Conservation (phyloP, 2,888 invertebrate species). For the Trisateles emortualis region DNA sequence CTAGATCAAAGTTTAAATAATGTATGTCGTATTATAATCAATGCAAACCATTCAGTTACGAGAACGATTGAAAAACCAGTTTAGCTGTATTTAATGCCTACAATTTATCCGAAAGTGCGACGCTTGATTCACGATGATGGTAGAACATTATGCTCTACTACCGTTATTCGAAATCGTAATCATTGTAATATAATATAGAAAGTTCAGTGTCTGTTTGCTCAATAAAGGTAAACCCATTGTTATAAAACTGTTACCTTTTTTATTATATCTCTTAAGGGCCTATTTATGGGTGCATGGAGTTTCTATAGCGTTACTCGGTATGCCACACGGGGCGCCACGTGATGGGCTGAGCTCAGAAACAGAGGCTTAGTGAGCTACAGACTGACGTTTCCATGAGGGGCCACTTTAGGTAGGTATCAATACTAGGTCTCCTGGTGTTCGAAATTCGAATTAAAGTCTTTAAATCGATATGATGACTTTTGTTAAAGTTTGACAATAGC, state of each 20-base stretch:
- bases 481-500: no score
- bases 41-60: constrained; percentile 9
- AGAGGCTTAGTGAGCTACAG: no score
- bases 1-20: constrained; percentile 10
- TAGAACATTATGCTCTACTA: constrained; percentile 7
- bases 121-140: constrained; percentile 5
- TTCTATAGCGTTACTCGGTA: no score
- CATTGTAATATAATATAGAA: constrained; percentile 17
- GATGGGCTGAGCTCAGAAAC: no score
- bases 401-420: no score
- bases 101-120: constrained; percentile 4
- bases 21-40: constrained; percentile 4
- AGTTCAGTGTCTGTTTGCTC: constrained; percentile 11
- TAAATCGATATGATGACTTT: no score
- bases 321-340: no score
- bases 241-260: not conserved
- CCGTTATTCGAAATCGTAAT: constrained; percentile 9
- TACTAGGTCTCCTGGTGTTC: no score
- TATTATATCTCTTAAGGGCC: not conserved
- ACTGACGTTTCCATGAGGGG: no score
- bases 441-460: no score
- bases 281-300: not conserved
- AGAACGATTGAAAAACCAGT: constrained; percentile 12
- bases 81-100: constrained; percentile 8
- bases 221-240: constrained; percentile 1